Base-by-base conservation (phyloP, 2,797 vertebrate genomes). In the Hippocampus kuda region DNA sequence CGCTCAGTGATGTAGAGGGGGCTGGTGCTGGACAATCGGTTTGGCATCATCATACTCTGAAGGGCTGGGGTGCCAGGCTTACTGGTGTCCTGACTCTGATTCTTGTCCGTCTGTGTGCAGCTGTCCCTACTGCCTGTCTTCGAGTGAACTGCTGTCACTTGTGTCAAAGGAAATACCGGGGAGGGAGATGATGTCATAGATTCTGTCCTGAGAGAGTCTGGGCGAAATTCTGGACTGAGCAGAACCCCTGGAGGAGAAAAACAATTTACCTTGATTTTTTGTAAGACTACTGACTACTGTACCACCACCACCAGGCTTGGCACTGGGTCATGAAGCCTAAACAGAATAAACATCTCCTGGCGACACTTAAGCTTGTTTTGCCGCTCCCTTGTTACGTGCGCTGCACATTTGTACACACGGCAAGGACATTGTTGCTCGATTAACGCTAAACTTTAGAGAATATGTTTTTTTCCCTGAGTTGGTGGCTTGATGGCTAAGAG, bases 111-210 rank as follows among this genome's bases (percentile, higher is more conserved):
- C 85, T 99, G 97, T 0, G 97, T 99, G 88, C 93, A 95, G 89
- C 97, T 98, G 87, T 99, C 97, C 60, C 93, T 91, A 88, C 97
- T 99, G 84, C 95, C 94, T 0, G 94, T 96, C 87, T 99, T 99
- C 0, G 94, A 95, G 86, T 99, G 97, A 22, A 92, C 91, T 0
- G 93, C 88, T 0, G 92, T 90, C 85, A 95, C 82, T 0, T 94
- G 94, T 2, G 93, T 94, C 20, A 92, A 95, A 30, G 94, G 92
- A 2, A 94, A 91, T 41, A 97, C 93, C 0, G 97, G 97, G 0
- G 96, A 98, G 0, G 96, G 95, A 0, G 95, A 97, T 2, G 96
- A 95, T 1, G 97, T 94, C 66, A 95, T 93, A 18, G 95, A 97
- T 70, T 96, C 96, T 0, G 92, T 90, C 75, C 94, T 91, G 68